Percentiles rank a stretch among this genome's conserved stretches.
phyloP scores from a whole-genome alignment of 2,888 invertebrate genomes.

The Sceliomorpha sp. region DNA sequence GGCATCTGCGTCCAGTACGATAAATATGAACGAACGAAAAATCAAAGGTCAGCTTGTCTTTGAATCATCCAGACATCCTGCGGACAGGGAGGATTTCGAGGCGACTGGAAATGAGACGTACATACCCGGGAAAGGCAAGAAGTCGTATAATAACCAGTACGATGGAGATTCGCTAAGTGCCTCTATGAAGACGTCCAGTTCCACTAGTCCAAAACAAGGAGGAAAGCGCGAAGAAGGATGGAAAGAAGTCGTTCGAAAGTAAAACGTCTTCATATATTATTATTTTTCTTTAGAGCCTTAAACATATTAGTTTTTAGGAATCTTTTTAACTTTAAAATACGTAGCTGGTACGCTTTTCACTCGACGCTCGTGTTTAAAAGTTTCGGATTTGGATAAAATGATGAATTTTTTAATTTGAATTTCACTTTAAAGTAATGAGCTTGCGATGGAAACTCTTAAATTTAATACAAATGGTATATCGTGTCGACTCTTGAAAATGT shows the following conservation, averaged over 20 bases:
- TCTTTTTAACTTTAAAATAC: too few species aligned
- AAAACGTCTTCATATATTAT: conserved; percentile 63
- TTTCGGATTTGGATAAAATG: too few species aligned
- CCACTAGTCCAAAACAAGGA: conserved; percentile 86
- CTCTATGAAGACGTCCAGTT: conserved; percentile 77
- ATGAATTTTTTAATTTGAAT: too few species aligned
- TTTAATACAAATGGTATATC: too few species aligned
- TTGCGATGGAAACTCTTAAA: too few species aligned
- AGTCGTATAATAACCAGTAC: conserved; percentile 71
- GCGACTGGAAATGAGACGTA: conserved; percentile 85
- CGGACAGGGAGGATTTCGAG: conserved; percentile 88
- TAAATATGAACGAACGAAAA: conserved; percentile 70
- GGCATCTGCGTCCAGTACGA: conserved; percentile 57
- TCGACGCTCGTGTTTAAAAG: too few species aligned
- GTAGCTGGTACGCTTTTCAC: too few species aligned
- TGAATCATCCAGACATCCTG: conserved; percentile 86
- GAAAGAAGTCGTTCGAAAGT: conserved; percentile 97
- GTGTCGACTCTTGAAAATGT: too few species aligned
- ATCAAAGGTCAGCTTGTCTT: conserved; percentile 84
- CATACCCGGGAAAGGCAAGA: conserved; percentile 80
- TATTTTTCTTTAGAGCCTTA: too few species aligned
- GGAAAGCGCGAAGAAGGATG: conserved; percentile 93
- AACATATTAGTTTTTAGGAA: too few species aligned
- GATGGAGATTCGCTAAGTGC: conserved; percentile 69
- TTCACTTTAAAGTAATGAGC: too few species aligned